These are phyloP conservation scores for Galemys pyrenaicus DNA, from an alignment of 2,113 vertebrate genomes.

Conservation along the genomic window DNA sequence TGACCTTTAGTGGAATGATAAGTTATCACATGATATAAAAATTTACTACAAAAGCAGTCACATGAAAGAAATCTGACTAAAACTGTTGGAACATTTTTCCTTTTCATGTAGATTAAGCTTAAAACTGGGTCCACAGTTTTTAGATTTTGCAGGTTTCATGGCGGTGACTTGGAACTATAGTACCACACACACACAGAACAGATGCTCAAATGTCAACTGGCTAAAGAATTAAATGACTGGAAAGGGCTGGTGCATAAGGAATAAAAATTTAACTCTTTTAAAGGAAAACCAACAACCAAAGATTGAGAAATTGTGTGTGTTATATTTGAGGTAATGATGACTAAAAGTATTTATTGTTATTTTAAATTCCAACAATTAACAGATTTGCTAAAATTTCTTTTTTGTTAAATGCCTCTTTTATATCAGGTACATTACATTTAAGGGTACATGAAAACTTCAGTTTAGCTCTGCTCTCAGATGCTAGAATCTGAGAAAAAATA, in stretches of 20 bases:
- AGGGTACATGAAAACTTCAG: constrained; percentile 32
- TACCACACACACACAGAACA: constrained; percentile 16
- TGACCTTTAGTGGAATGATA: constrained; percentile 74
- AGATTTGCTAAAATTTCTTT: constrained; percentile 4
- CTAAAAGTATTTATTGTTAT: background rate
- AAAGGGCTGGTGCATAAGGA: background rate
- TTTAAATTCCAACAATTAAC: constrained; percentile 26
- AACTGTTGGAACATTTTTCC: constrained; percentile 29
- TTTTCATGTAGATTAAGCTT: constrained; percentile 45
- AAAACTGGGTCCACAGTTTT: constrained; percentile 4
- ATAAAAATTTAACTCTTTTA: constrained; percentile 1
- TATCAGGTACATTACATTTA: background rate
- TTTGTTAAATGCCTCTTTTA: background rate
- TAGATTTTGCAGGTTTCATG: background rate
- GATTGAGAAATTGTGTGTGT: background rate
- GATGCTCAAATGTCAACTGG: constrained; percentile 3
- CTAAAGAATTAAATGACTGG: background rate
- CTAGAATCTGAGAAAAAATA: background rate
- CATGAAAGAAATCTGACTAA: constrained; percentile 65
- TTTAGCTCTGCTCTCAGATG: constrained; percentile 54
- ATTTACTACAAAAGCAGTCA: constrained; percentile 68
- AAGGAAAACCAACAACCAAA: constrained; percentile 30
- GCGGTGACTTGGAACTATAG: background rate
- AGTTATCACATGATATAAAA: constrained; percentile 56
- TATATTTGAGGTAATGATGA: background rate